Conservation (phyloP, 2,113 vertebrate species). For the Trichechus manatus region DNA sequence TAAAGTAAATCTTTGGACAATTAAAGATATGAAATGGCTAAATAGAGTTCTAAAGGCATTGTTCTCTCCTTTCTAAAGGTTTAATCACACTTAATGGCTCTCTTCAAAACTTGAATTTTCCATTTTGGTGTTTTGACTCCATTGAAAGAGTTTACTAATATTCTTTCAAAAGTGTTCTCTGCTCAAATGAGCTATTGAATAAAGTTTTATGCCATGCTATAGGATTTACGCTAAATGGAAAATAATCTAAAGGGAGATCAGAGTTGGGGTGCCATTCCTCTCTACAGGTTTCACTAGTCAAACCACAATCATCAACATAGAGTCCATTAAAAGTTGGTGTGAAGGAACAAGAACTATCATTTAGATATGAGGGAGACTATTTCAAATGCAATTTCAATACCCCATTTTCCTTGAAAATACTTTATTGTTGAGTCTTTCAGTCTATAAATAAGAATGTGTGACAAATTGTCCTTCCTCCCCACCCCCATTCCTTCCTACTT, state of each 20-base stretch:
- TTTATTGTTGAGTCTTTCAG: background rate
- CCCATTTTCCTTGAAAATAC: background rate
- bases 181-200: conserved; percentile 91
- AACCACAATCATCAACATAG: conserved; percentile 70
- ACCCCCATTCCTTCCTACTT: background rate
- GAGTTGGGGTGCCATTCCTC: conserved; percentile 62
- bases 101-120: conserved; percentile 91
- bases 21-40: conserved; percentile 92
- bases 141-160: conserved; percentile 92
- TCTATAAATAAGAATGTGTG: conserved; percentile 55
- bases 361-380: conserved; percentile 9
- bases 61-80: conserved; percentile 90
- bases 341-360: conserved; percentile 5
- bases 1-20: conserved; percentile 92
- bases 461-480: background rate
- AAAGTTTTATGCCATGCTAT: conserved; percentile 85
- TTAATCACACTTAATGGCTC: conserved; percentile 92
- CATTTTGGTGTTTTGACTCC: conserved; percentile 89
- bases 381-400: conserved; percentile 18
- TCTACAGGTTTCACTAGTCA: conserved; percentile 75
- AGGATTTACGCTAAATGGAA: conserved; percentile 86
- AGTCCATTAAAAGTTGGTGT: conserved; percentile 45
- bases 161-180: conserved; percentile 89
- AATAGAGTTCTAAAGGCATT: conserved; percentile 89
- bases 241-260: conserved; percentile 85